A percentile compares a stretch with the other conserved stretches of the same genome.
Conservation (phyloP, 1,140 invertebrate genomes). For the Lepidostoma basale region DNA sequence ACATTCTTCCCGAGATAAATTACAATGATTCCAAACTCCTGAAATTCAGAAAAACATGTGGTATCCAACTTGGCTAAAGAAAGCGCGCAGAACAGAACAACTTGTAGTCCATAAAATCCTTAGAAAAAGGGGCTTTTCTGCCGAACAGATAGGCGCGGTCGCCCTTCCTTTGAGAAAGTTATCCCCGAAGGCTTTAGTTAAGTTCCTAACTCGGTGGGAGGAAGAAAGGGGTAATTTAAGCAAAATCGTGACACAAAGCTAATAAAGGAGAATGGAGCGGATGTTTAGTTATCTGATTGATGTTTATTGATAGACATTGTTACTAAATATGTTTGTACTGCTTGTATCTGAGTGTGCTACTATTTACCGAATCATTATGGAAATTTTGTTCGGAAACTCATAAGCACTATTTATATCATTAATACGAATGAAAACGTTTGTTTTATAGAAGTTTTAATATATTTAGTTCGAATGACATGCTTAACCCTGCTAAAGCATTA, state of each 20-base stretch:
- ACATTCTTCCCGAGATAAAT: not conserved
- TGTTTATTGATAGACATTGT: not conserved
- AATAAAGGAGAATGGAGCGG: not conserved
- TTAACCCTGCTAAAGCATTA: too few species aligned
- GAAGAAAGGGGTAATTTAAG: not conserved
- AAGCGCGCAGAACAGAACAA: not conserved
- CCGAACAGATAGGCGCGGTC: not conserved
- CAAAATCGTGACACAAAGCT: slow-evolving; percentile 19
- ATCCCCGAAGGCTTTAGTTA: slow-evolving; percentile 1
- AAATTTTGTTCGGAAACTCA: too few species aligned
- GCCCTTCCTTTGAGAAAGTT: not conserved
- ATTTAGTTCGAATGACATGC: too few species aligned
- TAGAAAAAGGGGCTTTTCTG: not conserved
- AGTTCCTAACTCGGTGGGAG: not conserved
- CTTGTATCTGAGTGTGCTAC: too few species aligned
- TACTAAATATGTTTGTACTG: not conserved
- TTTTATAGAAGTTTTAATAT: too few species aligned
- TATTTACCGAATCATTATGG: too few species aligned
- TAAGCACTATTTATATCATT: too few species aligned
- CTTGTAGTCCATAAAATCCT: not conserved
- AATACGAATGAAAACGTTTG: too few species aligned
- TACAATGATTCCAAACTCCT: not conserved
- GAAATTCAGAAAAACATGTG: not conserved
- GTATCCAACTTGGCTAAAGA: not conserved
- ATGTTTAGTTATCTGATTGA: not conserved